These are phyloP conservation scores for Pomacea maculata DNA, from an alignment of 1,140 invertebrate species.

Conservation along the genomic window DNA sequence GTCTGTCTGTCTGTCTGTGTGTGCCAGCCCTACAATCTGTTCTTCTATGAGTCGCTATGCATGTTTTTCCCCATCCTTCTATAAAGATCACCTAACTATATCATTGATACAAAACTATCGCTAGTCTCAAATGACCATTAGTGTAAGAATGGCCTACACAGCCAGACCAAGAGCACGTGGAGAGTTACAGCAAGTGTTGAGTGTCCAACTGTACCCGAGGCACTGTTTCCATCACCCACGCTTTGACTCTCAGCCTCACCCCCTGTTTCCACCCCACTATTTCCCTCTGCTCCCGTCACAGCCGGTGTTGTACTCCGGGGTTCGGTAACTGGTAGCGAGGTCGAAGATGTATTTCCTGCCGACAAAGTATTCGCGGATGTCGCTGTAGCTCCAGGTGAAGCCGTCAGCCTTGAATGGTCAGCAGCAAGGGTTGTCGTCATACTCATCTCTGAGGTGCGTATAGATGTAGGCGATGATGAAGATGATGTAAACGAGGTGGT, in stretches of 20 bases:
- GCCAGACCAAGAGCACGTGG: not conserved
- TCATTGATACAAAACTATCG: too few relatives aligned
- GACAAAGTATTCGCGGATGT: too few relatives aligned
- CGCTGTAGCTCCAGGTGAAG: not conserved
- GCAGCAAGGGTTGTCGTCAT: slow-evolving; percentile 9
- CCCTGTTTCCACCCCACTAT: not conserved
- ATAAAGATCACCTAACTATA: not conserved
- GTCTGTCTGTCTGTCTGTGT: not conserved
- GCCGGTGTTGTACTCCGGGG: not conserved
- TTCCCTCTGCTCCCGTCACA: too few relatives aligned
- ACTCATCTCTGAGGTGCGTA: slow-evolving; percentile 1
- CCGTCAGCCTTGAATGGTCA: not conserved
- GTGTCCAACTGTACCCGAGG: not conserved
- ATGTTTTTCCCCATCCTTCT: not conserved
- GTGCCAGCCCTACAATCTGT: not conserved
- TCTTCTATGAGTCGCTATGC: not conserved
- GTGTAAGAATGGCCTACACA: not conserved
- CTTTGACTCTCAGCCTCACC: not conserved
- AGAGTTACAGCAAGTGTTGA: not conserved
- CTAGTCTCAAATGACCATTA: not conserved
- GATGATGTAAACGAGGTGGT: not conserved
- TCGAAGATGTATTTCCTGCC: not conserved
- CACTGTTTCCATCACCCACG: not conserved
- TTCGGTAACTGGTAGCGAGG: not conserved
- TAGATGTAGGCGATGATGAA: not conserved